Evolutionary conservation across 2,113 vertebrate genomes (phyloP).

Genomic region (Gnathonemus longibarbis): DNA sequence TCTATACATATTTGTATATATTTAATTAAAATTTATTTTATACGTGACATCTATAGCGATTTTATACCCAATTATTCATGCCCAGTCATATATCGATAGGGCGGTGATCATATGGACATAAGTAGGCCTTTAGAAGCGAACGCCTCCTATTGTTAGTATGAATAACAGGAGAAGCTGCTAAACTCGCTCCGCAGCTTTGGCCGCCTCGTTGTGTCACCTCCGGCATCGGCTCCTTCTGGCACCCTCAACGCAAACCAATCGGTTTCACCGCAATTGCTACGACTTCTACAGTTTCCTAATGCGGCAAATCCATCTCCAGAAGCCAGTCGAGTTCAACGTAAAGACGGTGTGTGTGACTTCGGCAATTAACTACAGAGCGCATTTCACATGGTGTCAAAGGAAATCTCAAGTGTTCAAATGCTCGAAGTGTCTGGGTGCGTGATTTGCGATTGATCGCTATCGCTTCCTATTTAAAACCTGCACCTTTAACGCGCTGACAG

Average conservation of each 20-base stretch:
- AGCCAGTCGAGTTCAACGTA: neutral
- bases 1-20: neutral
- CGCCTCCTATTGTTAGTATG: neutral
- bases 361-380: neutral
- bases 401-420: neutral
- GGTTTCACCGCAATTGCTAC: neutral
- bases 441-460: neutral
- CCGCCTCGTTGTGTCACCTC: neutral
- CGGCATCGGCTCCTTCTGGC: neutral
- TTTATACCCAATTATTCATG: neutral
- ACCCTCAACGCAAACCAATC: neutral
- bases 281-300: neutral
- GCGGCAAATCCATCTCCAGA: neutral
- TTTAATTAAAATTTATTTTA: neutral
- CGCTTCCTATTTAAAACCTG: constrained; percentile 25
- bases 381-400: neutral
- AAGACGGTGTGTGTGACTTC: neutral
- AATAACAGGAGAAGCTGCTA: neutral
- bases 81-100: neutral
- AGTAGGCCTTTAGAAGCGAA: neutral
- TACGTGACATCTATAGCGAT: neutral
- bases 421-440: neutral
- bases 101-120: neutral
- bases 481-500: constrained; percentile 27
- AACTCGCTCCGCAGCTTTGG: neutral